These are phyloP conservation scores for Fabriciana adippe DNA, from an alignment of 2,888 invertebrate species.

Conservation along the genomic window DNA sequence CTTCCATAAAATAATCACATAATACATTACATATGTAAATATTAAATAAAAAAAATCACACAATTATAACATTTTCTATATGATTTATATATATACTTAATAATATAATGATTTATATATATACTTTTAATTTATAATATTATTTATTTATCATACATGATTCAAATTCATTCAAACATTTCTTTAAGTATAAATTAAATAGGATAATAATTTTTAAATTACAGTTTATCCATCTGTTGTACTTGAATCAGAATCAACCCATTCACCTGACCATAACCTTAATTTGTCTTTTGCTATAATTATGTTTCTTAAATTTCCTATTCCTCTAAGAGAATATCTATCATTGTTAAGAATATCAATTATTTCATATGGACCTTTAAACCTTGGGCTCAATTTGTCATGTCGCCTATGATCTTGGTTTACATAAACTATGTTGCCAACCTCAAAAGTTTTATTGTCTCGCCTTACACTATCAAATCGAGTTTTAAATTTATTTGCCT, in stretches of 20 bases:
- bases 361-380: constrained; percentile 30
- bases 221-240: no score
- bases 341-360: neutral
- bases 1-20: no score
- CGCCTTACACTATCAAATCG: constrained; percentile 19
- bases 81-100: no score
- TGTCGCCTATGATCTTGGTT: constrained; percentile 42
- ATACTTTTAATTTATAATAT: no score
- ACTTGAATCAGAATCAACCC: neutral
- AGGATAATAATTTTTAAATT: no score
- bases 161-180: no score
- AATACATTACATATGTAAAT: no score
- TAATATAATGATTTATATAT: no score
- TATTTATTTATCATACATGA: no score
- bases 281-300: neutral
- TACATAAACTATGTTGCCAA: constrained; percentile 41
- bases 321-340: neutral
- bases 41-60: no score
- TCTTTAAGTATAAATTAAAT: no score
- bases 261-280: constrained; percentile 2
- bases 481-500: constrained; percentile 18
- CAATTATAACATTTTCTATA: no score
- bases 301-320: neutral
- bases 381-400: constrained; percentile 39
- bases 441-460: constrained; percentile 24